A percentile compares a stretch with the other conserved stretches of the same genome.
Evolutionary conservation across 2,797 vertebrate genomes (phyloP).

Genomic region (Stomatorhinus walkeri): DNA sequence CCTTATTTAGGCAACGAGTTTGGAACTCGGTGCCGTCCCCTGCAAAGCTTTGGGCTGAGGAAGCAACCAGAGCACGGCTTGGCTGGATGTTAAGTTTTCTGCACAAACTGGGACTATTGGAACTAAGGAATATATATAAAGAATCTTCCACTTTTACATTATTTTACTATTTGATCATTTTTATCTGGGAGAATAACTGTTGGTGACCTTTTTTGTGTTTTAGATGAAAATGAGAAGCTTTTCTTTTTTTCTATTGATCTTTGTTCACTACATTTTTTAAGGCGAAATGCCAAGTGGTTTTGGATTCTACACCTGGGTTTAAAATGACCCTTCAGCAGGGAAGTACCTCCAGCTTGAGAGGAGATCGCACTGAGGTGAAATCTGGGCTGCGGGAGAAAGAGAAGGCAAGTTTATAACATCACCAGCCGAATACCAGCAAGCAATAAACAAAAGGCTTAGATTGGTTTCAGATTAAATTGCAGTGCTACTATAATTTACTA

Average conservation of each 20-base stretch:
- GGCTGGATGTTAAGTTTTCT: not conserved
- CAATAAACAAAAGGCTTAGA: not conserved
- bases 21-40: constrained; percentile 26
- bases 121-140: not conserved
- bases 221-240: not conserved
- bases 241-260: not conserved
- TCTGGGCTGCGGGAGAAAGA: constrained; percentile 31
- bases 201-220: not conserved
- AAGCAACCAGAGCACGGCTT: constrained; percentile 9
- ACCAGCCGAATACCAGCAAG: not conserved
- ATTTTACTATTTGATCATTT: not conserved
- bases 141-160: not conserved
- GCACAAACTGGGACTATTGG: not conserved
- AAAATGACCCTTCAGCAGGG: constrained; percentile 43
- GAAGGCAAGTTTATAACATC: constrained; percentile 29
- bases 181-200: not conserved
- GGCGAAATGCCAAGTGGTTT: constrained; percentile 1
- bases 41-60: constrained; percentile 13
- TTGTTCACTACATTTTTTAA: not conserved
- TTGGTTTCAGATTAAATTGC: not conserved
- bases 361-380: constrained; percentile 28
- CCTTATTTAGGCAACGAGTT: constrained; percentile 47
- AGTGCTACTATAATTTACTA: not conserved
- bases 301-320: constrained; percentile 15
- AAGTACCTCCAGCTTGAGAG: constrained; percentile 21